phyloP scores from a whole-genome alignment of 1,140 invertebrate species.

The Bursaphelenchus mucronatus region DNA sequence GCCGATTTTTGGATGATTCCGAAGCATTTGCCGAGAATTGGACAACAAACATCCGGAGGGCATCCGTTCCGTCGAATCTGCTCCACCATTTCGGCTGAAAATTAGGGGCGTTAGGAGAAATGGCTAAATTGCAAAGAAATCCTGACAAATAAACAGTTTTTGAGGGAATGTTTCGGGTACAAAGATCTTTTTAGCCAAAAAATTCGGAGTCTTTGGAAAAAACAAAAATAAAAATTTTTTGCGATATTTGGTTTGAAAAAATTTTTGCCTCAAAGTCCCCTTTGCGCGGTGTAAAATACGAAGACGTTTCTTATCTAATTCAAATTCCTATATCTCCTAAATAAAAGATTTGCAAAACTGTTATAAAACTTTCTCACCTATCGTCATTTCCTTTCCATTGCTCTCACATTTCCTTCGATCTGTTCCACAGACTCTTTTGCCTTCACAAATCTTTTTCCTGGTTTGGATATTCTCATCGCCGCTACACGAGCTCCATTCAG shows the following conservation, averaged over 20 bases:
- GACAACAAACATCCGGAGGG: slow-evolving; percentile 44
- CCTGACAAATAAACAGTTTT: no score
- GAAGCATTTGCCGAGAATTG: slow-evolving; percentile 45
- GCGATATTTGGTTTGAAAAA: no score
- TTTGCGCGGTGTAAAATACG: no score
- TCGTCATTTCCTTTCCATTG: slow-evolving; percentile 26
- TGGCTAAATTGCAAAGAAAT: not conserved
- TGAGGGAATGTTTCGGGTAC: not conserved
- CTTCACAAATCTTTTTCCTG: slow-evolving; percentile 33
- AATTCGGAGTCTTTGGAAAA: no score
- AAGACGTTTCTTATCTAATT: no score
- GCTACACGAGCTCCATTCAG: slow-evolving; percentile 34
- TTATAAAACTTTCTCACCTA: slow-evolving; percentile 9
- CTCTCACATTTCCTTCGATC: slow-evolving; percentile 24
- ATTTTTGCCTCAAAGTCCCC: slow-evolving; percentile 6
- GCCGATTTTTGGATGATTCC: slow-evolving; percentile 33
- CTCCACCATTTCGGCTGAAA: slow-evolving; percentile 43
- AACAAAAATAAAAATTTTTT: no score
- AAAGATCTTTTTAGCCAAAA: slow-evolving; percentile 21
- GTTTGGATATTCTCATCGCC: not conserved
- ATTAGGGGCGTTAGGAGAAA: slow-evolving; percentile 1
- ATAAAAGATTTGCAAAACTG: no score
- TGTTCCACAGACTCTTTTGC: slow-evolving; percentile 29
- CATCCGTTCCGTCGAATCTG: slow-evolving; percentile 41
- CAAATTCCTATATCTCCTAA: no score